These are phyloP conservation scores for Physocephala rufipes DNA, from an alignment of 2,888 invertebrate species.

Conservation along the genomic window DNA sequence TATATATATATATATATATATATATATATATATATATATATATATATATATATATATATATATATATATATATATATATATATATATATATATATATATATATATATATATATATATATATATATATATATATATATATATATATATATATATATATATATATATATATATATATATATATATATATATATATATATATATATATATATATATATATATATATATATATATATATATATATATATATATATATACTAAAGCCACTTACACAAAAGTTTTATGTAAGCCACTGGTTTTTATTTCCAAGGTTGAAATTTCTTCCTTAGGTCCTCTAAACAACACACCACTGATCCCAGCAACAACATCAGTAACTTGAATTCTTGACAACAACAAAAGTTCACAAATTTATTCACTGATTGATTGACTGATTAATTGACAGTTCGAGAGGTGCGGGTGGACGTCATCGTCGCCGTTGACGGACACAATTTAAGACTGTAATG, in stretches of 20 bases:
- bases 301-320: too few relatives aligned
- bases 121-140: conserved; percentile 5
- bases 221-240: neutral
- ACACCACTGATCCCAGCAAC: too few relatives aligned
- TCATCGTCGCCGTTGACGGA: too few relatives aligned
- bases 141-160: neutral
- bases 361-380: too few relatives aligned
- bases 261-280: too few relatives aligned
- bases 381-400: neutral
- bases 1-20: neutral
- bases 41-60: neutral
- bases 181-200: neutral
- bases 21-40: too few relatives aligned
- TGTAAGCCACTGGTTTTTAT: too few relatives aligned
- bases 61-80: conserved; percentile 3
- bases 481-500: neutral
- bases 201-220: neutral
- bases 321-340: too few relatives aligned
- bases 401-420: conserved; percentile 8
- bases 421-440: conserved; percentile 10
- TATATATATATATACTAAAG: too few relatives aligned
- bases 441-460: neutral
- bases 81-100: neutral
- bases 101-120: too few relatives aligned
- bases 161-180: too few relatives aligned